A percentile compares a stretch with the other conserved stretches of the same genome.
Conservation (phyloP, 2,888 invertebrate species). For the Scaptodrosophila latifasciaeformis region DNA sequence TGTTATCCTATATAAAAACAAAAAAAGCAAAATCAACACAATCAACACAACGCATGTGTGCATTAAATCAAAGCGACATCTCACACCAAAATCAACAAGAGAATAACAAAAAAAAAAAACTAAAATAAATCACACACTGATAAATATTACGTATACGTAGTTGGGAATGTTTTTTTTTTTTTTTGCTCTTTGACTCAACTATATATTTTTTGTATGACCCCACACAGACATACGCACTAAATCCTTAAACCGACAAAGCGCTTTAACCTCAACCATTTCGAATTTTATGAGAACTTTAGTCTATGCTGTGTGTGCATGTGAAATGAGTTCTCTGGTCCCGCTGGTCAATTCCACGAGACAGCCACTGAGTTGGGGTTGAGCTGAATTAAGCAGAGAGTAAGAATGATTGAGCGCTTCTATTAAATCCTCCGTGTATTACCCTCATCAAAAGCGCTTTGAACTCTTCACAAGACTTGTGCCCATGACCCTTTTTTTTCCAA, state of each 20-base stretch:
- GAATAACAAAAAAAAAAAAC: slow-evolving; percentile 8
- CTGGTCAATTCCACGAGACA: no score
- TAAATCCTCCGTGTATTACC: slow-evolving; percentile 42
- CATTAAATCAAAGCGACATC: slow-evolving; percentile 31
- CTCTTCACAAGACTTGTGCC: slow-evolving; percentile 23
- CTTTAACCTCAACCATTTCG: slow-evolving; percentile 10
- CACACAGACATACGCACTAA: no score
- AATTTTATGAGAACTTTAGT: no score
- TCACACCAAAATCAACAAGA: slow-evolving; percentile 24
- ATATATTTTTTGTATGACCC: no score
- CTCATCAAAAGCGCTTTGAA: slow-evolving; percentile 43
- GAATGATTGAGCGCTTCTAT: no score
- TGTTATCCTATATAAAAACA: no score
- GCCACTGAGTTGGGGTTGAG: no score
- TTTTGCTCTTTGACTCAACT: no score
- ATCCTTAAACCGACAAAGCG: no score
- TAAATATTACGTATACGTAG: background rate
- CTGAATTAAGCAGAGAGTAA: no score
- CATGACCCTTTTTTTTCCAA: slow-evolving; percentile 34
- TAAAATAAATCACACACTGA: background rate
- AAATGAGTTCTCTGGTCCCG: slow-evolving; percentile 7
- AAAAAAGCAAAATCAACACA: no score
- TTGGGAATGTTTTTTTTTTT: background rate
- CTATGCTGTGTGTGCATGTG: slow-evolving; percentile 12
- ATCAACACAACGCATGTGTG: no score